A percentile compares a stretch with the other conserved stretches of the same genome.
Conservation (phyloP, 2,113 vertebrate genomes). For the Hydrolagus affinis region DNA sequence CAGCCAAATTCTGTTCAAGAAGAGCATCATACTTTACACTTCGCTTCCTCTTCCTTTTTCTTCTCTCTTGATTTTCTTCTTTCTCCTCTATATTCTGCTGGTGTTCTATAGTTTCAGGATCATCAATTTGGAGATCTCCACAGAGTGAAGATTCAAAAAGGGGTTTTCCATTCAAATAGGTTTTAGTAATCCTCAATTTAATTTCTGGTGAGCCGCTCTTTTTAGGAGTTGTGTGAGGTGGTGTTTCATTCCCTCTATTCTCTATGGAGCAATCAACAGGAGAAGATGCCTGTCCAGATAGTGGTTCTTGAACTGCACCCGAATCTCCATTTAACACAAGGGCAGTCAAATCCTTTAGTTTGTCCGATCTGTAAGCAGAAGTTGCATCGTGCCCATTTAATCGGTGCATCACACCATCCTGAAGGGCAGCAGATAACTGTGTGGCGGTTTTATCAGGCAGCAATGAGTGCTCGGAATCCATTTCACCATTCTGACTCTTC, state of each 20-base stretch:
- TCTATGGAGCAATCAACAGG: slow-evolving; percentile 60
- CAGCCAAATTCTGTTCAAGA: slow-evolving; percentile 54
- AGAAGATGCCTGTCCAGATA: slow-evolving; percentile 3
- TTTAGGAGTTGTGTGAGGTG: slow-evolving; percentile 58
- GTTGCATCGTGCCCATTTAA: slow-evolving; percentile 70
- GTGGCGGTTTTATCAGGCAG: slow-evolving; percentile 73
- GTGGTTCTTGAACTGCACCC: slow-evolving; percentile 45
- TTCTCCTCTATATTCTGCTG: slow-evolving; percentile 44
- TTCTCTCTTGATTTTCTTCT: slow-evolving; percentile 53
- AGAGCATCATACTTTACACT: slow-evolving; percentile 57
- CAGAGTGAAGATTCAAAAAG: slow-evolving; percentile 72
- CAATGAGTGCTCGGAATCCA: slow-evolving; percentile 71
- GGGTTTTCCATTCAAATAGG: slow-evolving; percentile 72
- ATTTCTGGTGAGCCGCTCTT: slow-evolving; percentile 76
- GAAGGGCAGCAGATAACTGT: slow-evolving; percentile 72
- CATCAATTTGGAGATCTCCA: slow-evolving; percentile 59
- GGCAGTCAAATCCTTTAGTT: slow-evolving; percentile 83
- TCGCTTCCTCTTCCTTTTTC: slow-evolving; percentile 60
- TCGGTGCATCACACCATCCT: slow-evolving; percentile 76
- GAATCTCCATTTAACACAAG: slow-evolving; percentile 82
- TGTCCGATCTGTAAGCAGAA: slow-evolving; percentile 65
- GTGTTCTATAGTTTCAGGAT: slow-evolving; percentile 45
- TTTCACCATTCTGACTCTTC: slow-evolving; percentile 66
- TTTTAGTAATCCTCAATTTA: slow-evolving; percentile 81
- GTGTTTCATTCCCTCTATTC: slow-evolving; percentile 67